Percentiles rank a stretch among this genome's conserved stretches.
Conservation (phyloP, 2,888 invertebrate species). For the Chirona hameri region DNA sequence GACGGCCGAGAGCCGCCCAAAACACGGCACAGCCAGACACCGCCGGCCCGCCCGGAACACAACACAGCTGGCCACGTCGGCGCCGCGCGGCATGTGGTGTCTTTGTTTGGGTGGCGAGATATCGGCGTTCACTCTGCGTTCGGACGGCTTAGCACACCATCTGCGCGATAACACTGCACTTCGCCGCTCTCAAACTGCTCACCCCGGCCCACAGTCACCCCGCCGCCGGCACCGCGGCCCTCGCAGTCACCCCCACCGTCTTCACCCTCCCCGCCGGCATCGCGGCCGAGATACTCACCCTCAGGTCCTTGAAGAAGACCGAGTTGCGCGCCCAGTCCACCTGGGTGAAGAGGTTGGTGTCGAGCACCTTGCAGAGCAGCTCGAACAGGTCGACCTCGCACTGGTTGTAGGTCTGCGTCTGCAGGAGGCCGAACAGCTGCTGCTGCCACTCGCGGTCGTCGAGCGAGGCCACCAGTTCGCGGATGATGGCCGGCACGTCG, state of each 20-base stretch:
- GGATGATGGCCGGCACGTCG: slow-evolving; percentile 78
- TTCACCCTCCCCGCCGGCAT: background rate
- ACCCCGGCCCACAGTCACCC: background rate
- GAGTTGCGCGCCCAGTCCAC: slow-evolving; percentile 99
- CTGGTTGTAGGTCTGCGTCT: slow-evolving; percentile 96
- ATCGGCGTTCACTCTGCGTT: no score
- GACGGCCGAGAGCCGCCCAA: no score
- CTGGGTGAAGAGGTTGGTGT: slow-evolving; percentile 97
- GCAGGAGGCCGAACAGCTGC: slow-evolving; percentile 84
- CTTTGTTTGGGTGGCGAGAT: no score
- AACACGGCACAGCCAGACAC: no score
- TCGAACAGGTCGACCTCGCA: slow-evolving; percentile 96
- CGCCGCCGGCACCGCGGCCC: background rate
- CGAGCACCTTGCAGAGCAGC: slow-evolving; percentile 97
- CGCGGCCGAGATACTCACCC: slow-evolving; percentile 62
- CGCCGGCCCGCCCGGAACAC: no score
- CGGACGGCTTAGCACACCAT: background rate
- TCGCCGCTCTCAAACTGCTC: background rate
- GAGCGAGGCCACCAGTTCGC: slow-evolving; percentile 88
- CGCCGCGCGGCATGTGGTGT: background rate
- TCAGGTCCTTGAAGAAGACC: slow-evolving; percentile 97
- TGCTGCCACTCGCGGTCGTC: slow-evolving; percentile 97
- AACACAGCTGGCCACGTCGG: background rate
- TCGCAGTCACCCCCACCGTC: background rate
- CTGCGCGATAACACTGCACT: background rate